Evolutionary conservation across 2,797 vertebrate genomes (phyloP).

Genomic region (Lepus townsendii): DNA sequence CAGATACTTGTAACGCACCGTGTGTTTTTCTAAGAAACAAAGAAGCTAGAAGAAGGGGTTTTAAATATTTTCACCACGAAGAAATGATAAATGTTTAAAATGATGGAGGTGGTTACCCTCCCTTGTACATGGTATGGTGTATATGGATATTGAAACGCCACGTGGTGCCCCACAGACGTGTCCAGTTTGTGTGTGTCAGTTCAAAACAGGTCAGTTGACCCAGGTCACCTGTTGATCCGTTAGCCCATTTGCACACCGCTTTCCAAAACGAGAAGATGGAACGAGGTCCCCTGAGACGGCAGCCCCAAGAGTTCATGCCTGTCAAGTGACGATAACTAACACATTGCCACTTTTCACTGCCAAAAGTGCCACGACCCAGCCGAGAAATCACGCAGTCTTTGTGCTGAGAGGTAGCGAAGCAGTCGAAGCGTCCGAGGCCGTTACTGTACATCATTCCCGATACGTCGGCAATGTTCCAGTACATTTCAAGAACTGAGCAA

Average conservation of each 20-base stretch:
- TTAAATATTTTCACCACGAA: too few species aligned
- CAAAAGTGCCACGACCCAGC: not conserved
- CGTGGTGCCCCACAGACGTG: too few species aligned
- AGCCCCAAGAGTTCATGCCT: not conserved
- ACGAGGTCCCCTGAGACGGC: not conserved
- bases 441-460: not conserved
- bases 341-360: not conserved
- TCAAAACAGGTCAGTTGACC: not conserved
- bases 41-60: too few species aligned
- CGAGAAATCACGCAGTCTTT: not conserved
- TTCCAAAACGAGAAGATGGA: not conserved
- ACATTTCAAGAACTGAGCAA: not conserved
- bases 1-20: too few species aligned
- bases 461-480: not conserved
- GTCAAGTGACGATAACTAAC: not conserved
- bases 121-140: too few species aligned
- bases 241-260: not conserved
- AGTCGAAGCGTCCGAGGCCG: not conserved
- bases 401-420: not conserved
- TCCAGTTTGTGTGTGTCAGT: too few species aligned
- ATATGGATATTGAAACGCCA: too few species aligned
- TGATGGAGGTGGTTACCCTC: too few species aligned
- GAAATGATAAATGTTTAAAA: too few species aligned
- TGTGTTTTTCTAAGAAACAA: too few species aligned
- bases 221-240: not conserved